Conservation (phyloP, 2,113 vertebrate genomes). For the Cavia porcellus region DNA sequence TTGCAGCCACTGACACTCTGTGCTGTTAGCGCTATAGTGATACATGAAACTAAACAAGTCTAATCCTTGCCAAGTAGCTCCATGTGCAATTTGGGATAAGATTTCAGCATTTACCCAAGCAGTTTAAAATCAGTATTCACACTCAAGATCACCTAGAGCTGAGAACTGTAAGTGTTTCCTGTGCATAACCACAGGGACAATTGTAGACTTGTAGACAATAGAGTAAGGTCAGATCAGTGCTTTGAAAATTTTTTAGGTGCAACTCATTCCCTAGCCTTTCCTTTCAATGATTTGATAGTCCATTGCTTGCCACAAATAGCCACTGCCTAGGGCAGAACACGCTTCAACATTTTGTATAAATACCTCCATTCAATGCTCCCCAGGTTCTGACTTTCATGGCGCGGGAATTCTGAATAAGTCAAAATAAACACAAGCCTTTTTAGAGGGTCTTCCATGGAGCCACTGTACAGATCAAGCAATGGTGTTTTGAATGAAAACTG, state of each 20-base stretch:
- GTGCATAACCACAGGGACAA: neutral
- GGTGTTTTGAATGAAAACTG: neutral
- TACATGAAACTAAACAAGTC: neutral
- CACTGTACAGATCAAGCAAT: neutral
- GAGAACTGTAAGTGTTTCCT: neutral
- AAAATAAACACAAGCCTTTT: neutral
- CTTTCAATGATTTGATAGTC: neutral
- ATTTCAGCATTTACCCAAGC: neutral
- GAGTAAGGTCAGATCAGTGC: neutral
- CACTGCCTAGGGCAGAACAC: neutral
- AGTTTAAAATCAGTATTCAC: neutral
- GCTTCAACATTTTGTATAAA: neutral
- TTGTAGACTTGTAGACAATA: neutral
- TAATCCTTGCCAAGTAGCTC: neutral
- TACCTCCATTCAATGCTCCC: neutral
- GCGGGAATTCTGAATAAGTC: neutral
- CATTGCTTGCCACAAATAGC: neutral
- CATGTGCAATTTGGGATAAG: neutral
- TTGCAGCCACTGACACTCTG: neutral
- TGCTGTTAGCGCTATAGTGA: neutral
- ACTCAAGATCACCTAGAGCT: neutral
- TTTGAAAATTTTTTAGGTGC: neutral
- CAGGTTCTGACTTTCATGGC: neutral
- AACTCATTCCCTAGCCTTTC: neutral
- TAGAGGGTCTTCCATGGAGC: neutral